Evolutionary conservation across 1,140 invertebrate genomes (phyloP), one percentile per base, ranked within the genome.

Genomic region (Drosophila setifemur): DNA sequence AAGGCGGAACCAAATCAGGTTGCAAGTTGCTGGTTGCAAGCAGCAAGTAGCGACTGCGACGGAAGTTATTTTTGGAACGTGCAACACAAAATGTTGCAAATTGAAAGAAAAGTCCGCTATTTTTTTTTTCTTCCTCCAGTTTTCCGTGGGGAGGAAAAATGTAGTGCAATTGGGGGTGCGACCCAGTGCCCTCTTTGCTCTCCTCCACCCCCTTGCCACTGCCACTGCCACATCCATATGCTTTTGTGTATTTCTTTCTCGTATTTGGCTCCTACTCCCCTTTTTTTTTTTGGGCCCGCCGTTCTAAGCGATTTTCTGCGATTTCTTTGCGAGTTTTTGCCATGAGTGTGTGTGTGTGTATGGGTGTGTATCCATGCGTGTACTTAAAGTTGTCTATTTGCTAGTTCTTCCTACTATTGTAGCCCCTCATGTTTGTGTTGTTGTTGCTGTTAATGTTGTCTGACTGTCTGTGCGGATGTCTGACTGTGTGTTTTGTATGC

Each of bases 351-450:
- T 35, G 43, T 35, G 42, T 48, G 18, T 63, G 29, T n/a, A 37
- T 45, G 50, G 47, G 68, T 14, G 61, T 63, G 55, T 44, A 42
- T 63, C 40, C 69, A 49, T 53, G 68, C 43, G 54, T 85, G 67
- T 86, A 79, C 79, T 85, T 85, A 81, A 86, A 86, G 71, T 85
- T 85, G 81, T 81, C 81, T 85, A 85, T 85, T 85, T 85, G 74
- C 74, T 75, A 54, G 78, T 78, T 79, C 64, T 39, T 75, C 64
- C 39, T 53, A 44, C 39, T 67, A 49, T 28, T 60, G n/a, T n/a
- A n/a, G n/a, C n/a, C n/a, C n/a, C n/a, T n/a, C n/a, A n/a, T n/a
- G n/a, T n/a, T n/a, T n/a, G n/a, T n/a, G 33, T n/a, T 60, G 44
- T 8, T 54, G 42, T 37, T 44, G 42, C 33, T 57, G 28, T 53